A percentile compares a stretch with the other conserved stretches of the same genome.
These are phyloP conservation scores for Pilophorus perplexus DNA, from an alignment of 2,888 invertebrate species.

Conservation along the genomic window DNA sequence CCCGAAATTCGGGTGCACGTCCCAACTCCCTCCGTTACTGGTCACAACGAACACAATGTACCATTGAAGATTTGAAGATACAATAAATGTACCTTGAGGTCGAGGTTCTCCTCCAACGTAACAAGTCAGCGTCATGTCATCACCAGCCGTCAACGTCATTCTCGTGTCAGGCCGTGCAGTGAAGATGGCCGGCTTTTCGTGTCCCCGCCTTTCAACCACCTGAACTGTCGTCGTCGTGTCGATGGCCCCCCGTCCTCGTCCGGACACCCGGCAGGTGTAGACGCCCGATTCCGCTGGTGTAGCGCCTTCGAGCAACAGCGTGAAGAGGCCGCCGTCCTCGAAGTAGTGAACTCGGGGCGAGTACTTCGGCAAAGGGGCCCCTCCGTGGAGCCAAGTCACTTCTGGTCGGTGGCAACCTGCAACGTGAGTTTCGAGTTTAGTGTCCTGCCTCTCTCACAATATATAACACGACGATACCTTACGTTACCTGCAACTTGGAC, in stretches of 20 bases:
- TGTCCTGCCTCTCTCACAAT: not conserved
- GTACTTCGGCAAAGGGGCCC: conserved; percentile 53
- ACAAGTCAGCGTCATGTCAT: conserved; percentile 80
- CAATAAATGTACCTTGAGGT: conserved; percentile 65
- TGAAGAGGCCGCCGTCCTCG: conserved; percentile 69
- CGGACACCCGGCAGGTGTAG: conserved; percentile 64
- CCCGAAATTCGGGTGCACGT: no score
- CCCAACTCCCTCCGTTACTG: not conserved
- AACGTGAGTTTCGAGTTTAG: no score
- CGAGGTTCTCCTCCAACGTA: conserved; percentile 79
- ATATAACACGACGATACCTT: not conserved
- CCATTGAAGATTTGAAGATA: conserved; percentile 36
- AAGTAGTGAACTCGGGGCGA: conserved; percentile 67
- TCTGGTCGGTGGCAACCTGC: conserved; percentile 59
- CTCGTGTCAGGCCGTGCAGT: conserved; percentile 74
- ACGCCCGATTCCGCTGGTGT: conserved; percentile 70
- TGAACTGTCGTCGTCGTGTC: conserved; percentile 70
- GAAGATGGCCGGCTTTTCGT: conserved; percentile 74
- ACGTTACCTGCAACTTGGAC: conserved; percentile 68
- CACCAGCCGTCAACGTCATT: conserved; percentile 70
- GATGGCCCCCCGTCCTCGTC: conserved; percentile 70
- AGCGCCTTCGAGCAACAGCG: conserved; percentile 69
- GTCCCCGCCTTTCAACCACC: conserved; percentile 56
- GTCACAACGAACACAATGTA: not conserved
- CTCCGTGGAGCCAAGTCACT: conserved; percentile 71